A percentile compares a stretch with the other conserved stretches of the same genome.
Conservation (phyloP, 2,888 invertebrate species). For the Ypsolopha scabrella region DNA sequence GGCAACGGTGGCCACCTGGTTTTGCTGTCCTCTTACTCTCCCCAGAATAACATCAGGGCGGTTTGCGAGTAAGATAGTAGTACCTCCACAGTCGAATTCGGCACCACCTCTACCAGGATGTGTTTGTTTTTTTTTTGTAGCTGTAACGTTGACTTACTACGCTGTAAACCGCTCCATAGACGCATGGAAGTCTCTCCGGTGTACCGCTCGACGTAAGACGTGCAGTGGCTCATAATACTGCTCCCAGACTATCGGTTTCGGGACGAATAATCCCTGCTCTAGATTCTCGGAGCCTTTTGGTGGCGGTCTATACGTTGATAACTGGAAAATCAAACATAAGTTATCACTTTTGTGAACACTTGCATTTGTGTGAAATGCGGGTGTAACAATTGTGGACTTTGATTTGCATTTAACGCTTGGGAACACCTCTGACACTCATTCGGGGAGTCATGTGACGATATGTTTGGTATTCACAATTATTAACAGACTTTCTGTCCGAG, state of each 20-base stretch:
- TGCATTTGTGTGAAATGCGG: neutral
- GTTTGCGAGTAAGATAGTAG: too few relatives aligned
- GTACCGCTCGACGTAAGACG: slow-evolving; percentile 90
- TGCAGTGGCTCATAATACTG: slow-evolving; percentile 94
- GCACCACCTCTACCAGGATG: too few relatives aligned
- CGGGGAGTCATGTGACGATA: too few relatives aligned
- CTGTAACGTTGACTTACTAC: slow-evolving; percentile 72
- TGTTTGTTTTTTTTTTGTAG: neutral
- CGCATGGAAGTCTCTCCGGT: slow-evolving; percentile 92
- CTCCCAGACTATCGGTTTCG: slow-evolving; percentile 89
- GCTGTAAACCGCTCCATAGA: slow-evolving; percentile 94
- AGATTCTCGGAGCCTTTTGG: slow-evolving; percentile 74
- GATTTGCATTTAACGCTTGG: too few relatives aligned
- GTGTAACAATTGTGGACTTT: too few relatives aligned
- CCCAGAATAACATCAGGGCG: too few relatives aligned
- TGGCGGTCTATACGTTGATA: slow-evolving; percentile 89
- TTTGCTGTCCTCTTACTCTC: too few relatives aligned
- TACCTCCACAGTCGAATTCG: too few relatives aligned
- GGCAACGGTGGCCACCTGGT: too few relatives aligned
- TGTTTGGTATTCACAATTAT: too few relatives aligned
- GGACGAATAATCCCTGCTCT: slow-evolving; percentile 91
- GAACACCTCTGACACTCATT: too few relatives aligned
- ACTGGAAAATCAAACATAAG: slow-evolving; percentile 38
- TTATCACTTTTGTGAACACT: neutral
- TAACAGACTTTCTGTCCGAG: too few relatives aligned